Evolutionary conservation across 2,888 invertebrate species (phyloP), one percentile per base, ranked within the genome.

Genomic region (Therioaphis trifolii): DNA sequence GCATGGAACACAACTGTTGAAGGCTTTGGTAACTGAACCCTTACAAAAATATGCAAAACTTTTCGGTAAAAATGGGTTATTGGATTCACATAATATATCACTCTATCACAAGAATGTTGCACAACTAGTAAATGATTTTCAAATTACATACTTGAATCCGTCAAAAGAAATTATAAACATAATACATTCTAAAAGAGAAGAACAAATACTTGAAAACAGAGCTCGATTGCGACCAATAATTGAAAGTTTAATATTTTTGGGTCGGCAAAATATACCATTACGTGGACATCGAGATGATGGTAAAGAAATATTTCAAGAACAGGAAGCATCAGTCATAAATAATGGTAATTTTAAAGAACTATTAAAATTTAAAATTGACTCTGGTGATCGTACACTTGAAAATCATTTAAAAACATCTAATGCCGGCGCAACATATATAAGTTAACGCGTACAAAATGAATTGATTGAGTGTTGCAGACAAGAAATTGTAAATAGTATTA

Each of bases 371-470:
- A 71, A n/a, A 71, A 9, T 43, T 43, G 43, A 46, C 12, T 21
- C 43, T 71, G 71, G 43, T 21, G 71, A 71, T 27, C 24, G 18
- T 27, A 4, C 18, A 9, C 49, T 71, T 43, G 71, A 86, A 69
- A 27, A 85, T 24, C 87, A 87, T 85, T 78, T 87, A 52, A 80
- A 87, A 85, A 86, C 43, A 12, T 75, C 86, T 21, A 43, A 75
- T 40, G 55, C 86, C 4, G 85, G 85, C 49, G 86, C 87, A 4
- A 87, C 87, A 52, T 86, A 86, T 46, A 87, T 86, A 2, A 87
- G 87, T 71, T 87, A 87, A 85, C 85, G 86, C 7, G 86, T 85
- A 12, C 87, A 87, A 85, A 88, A 87, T 84, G 84, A 86, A 69
- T 35, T 87, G 18, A 88, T 87, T 68, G 85, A 87, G 11, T 84